Evolutionary conservation across 2,113 vertebrate genomes (phyloP).

Genomic region (Scomber colias): DNA sequence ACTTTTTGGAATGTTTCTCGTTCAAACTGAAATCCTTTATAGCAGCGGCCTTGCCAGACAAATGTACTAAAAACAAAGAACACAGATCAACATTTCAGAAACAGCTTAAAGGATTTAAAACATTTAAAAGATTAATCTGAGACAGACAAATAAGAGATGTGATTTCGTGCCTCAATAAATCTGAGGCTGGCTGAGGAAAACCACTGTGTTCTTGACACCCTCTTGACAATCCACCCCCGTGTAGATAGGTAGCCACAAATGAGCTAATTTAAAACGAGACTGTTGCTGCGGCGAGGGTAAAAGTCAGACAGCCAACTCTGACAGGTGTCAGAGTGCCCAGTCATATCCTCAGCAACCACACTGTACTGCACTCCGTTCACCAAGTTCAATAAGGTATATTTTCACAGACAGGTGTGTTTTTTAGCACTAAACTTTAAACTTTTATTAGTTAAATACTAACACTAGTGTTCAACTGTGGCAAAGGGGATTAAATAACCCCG

Average conservation of each 20-base stretch:
- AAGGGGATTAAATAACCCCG: not conserved
- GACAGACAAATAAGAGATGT: conserved; percentile 1
- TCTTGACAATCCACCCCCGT: conserved; percentile 59
- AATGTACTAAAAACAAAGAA: not conserved
- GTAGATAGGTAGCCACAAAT: conserved; percentile 69
- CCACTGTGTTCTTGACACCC: conserved; percentile 22
- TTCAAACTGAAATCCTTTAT: too few relatives aligned
- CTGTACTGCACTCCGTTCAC: conserved; percentile 29
- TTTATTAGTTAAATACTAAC: not conserved
- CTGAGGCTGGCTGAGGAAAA: conserved; percentile 20
- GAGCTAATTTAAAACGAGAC: conserved; percentile 75
- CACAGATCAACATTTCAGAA: not conserved
- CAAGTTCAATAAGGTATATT: conserved; percentile 15
- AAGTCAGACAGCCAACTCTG: conserved; percentile 67
- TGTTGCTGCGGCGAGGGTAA: conserved; percentile 53
- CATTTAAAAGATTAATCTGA: not conserved
- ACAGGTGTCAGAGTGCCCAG: conserved; percentile 61
- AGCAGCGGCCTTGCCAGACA: not conserved
- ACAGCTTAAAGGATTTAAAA: not conserved
- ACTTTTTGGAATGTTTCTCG: not conserved
- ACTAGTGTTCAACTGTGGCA: not conserved
- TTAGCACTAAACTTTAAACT: conserved; percentile 1
- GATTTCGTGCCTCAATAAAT: not conserved
- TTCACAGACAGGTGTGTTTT: not conserved
- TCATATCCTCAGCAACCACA: conserved; percentile 25